These are phyloP conservation scores for Mugil cephalus DNA, from an alignment of 2,113 vertebrate genomes.

Conservation along the genomic window DNA sequence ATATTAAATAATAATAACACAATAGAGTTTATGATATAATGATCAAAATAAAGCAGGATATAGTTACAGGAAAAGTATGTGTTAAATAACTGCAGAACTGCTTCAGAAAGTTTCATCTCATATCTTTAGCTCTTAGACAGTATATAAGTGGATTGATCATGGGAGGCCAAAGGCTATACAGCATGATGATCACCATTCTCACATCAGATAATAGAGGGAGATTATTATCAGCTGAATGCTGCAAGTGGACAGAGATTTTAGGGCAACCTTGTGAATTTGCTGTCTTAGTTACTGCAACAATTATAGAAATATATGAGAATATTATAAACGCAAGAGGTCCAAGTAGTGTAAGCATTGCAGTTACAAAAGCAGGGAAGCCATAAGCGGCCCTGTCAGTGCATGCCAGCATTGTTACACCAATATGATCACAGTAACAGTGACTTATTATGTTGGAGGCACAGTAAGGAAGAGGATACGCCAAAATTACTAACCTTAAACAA, in stretches of 20 bases:
- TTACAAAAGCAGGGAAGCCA: constrained; percentile 44
- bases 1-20: too few species aligned
- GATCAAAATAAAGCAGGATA: too few species aligned
- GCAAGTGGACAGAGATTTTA: constrained; percentile 77
- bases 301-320: constrained; percentile 74
- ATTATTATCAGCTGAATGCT: constrained; percentile 78
- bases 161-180: constrained; percentile 73
- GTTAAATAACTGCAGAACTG: constrained; percentile 30
- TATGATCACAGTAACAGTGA: constrained; percentile 78
- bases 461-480: constrained; percentile 75
- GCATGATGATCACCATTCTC: constrained; percentile 65
- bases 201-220: constrained; percentile 64
- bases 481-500: not conserved
- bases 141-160: constrained; percentile 80
- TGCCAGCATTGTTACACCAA: constrained; percentile 66
- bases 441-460: constrained; percentile 71
- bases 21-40: too few species aligned
- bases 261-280: constrained; percentile 37
- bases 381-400: constrained; percentile 65
- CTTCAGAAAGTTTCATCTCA: constrained; percentile 64
- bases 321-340: constrained; percentile 70
- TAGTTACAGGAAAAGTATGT: too few species aligned
- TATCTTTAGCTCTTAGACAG: constrained; percentile 72
- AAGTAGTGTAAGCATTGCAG: constrained; percentile 61
- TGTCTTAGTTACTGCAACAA: constrained; percentile 56